These are phyloP conservation scores for Cyprinodon diabolis DNA, from an alignment of 2,797 vertebrate genomes.

Conservation along the genomic window DNA sequence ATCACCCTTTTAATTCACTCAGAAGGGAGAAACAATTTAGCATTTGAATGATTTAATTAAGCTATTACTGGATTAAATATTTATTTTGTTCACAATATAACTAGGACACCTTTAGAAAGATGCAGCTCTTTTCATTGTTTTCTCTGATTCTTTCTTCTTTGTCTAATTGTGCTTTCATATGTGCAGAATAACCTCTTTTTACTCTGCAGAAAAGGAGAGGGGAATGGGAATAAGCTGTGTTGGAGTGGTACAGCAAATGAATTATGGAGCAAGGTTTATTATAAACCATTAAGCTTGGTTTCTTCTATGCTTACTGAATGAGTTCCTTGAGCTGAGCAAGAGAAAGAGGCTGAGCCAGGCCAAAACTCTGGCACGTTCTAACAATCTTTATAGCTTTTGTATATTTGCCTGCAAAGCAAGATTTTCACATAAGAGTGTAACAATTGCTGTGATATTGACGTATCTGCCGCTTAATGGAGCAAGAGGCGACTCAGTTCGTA, in stretches of 20 bases:
- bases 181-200: conserved; percentile 37
- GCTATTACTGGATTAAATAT: conserved; percentile 51
- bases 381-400: not conserved
- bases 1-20: conserved; percentile 48
- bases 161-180: conserved; percentile 15
- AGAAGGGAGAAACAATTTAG: conserved; percentile 42
- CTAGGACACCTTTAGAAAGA: conserved; percentile 31
- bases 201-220: conserved; percentile 16
- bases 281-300: conserved; percentile 71
- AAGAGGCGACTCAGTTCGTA: conserved; percentile 42
- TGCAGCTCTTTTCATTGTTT: conserved; percentile 10
- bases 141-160: not conserved
- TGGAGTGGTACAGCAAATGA: conserved; percentile 45
- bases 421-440: conserved; percentile 43
- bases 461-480: conserved; percentile 49
- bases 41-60: conserved; percentile 73
- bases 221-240: conserved; percentile 25
- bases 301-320: conserved; percentile 59
- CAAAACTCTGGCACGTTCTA: conserved; percentile 12
- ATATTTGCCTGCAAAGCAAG: conserved; percentile 27
- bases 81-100: conserved; percentile 59
- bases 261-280: conserved; percentile 69
- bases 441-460: conserved; percentile 54
- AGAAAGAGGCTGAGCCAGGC: conserved; percentile 33
- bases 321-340: conserved; percentile 54